Evolutionary conservation across 2,113 vertebrate species (phyloP).

Genomic region (Anoura caudifer): DNA sequence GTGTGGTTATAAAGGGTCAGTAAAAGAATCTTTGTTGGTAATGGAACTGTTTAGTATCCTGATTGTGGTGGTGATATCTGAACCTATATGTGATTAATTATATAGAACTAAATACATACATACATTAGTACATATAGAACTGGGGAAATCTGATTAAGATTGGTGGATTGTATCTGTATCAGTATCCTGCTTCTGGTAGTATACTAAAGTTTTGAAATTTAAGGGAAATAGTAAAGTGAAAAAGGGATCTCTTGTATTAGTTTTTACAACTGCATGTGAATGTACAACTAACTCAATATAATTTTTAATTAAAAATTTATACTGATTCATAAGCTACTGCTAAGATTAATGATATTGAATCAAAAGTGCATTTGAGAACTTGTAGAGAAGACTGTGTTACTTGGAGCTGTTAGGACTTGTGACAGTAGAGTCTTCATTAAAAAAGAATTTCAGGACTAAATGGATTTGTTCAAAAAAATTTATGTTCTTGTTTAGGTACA

Average conservation of each 20-base stretch:
- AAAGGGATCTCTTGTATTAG: not conserved
- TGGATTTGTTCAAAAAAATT: not conserved
- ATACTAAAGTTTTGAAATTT: not conserved
- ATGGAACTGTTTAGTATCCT: not conserved
- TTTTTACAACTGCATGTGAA: not conserved
- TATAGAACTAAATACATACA: not conserved
- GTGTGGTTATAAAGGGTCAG: not conserved
- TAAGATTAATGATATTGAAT: conserved; percentile 28
- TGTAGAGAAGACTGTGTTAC: not conserved
- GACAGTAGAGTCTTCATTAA: not conserved
- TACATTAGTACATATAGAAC: not conserved
- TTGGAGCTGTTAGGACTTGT: not conserved
- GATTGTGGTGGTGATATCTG: not conserved
- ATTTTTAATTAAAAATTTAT: conserved; percentile 2
- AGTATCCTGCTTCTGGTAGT: not conserved
- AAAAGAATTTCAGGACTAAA: not conserved
- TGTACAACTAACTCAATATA: not conserved
- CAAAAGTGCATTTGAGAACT: not conserved
- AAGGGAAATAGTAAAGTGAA: not conserved
- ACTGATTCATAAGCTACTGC: not conserved
- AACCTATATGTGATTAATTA: not conserved
- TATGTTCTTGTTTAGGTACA: not conserved
- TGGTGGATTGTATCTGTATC: not conserved
- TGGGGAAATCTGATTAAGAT: not conserved
- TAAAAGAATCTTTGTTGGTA: not conserved